Evolutionary conservation across 2,113 vertebrate genomes (phyloP), one percentile per base, ranked within the genome.

Genomic region (Proterorhinus semilunaris): DNA sequence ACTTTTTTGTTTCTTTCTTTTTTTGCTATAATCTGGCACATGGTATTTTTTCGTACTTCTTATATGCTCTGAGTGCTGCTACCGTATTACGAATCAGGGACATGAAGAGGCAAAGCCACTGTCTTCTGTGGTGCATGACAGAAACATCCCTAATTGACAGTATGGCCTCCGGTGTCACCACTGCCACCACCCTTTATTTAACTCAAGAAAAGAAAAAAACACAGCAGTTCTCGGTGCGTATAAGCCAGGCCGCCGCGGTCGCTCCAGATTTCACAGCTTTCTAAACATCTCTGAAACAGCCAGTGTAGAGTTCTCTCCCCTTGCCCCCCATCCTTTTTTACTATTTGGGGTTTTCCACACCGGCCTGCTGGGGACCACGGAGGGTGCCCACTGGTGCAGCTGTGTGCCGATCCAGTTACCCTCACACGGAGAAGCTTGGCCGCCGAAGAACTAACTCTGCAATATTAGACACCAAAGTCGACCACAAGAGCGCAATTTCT

Each of bases 281-380:
- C 85, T 87, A 93, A 91, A 90, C 88, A 90, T 88, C 78, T 90
- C 89, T 90, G 89, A 91, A 92, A 91, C 85, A 91, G 88, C 78
- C 83, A 71, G 86, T 77, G 77, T 91, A 85, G 83, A 80, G 87
- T 91, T 92, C 86, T 86, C 74, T 74, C 75, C 79, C 79, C 79
- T 84, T 75, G 78, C 67, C 81, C 80, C 65, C 81, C 83, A 86
- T 83, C 84, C 6, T 9, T 55, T 12, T 86, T 78, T 82, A 83
- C 80, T 71, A 73, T 87, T 80, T 87, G 75, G 75, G 78, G 77
- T 90, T 90, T 87, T 86, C 85, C 86, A 87, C 86, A 88, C 52
- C 17, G 66, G 7, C 76, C 45, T 48, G 61, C 21, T 79, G 81
- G 86, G 87, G 89, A 86, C 78, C 75, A 79, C 73, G 52, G 12